Evolutionary conservation across 64 coral and sea anemone genomes (phyloP).

Genomic region (Pocillopora verrucosa): DNA sequence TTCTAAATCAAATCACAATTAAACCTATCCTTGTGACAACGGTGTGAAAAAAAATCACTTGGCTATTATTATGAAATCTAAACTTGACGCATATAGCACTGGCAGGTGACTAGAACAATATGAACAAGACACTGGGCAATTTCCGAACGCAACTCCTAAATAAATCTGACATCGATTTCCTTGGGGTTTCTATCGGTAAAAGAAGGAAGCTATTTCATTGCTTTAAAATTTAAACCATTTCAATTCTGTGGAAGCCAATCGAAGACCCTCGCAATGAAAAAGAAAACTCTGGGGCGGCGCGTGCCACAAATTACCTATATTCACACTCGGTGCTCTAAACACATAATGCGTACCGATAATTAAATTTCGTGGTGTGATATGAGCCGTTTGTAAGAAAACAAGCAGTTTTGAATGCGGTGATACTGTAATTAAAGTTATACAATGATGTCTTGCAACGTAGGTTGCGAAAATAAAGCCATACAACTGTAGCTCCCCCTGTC

Average conservation of each 20-base stretch:
- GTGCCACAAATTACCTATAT: constrained; percentile 70
- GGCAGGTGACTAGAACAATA: constrained; percentile 68
- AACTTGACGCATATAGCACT: constrained; percentile 50
- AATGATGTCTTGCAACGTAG: constrained; percentile 29
- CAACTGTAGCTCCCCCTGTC: neutral
- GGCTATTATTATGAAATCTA: constrained; percentile 65
- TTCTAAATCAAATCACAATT: constrained; percentile 81
- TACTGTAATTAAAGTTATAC: constrained; percentile 76
- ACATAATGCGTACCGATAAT: constrained; percentile 82
- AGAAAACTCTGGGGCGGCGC: constrained; percentile 25
- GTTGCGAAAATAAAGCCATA: neutral
- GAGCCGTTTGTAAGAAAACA: constrained; percentile 79
- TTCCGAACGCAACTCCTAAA: neutral
- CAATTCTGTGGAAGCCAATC: constrained; percentile 2
- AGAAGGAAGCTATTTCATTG: constrained; percentile 35
- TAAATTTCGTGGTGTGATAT: constrained; percentile 88
- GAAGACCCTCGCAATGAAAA: neutral
- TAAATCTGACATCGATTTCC: neutral
- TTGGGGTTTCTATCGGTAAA: neutral
- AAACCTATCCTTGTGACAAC: constrained; percentile 63
- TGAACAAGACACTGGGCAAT: constrained; percentile 45
- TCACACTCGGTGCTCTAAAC: constrained; percentile 51
- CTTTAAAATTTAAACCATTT: constrained; percentile 11
- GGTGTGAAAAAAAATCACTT: constrained; percentile 53
- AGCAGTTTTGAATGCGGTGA: constrained; percentile 45